Percentiles rank a stretch among this genome's conserved stretches.
Conservation (phyloP, 2,113 vertebrate genomes). For the Mobula hypostoma region DNA sequence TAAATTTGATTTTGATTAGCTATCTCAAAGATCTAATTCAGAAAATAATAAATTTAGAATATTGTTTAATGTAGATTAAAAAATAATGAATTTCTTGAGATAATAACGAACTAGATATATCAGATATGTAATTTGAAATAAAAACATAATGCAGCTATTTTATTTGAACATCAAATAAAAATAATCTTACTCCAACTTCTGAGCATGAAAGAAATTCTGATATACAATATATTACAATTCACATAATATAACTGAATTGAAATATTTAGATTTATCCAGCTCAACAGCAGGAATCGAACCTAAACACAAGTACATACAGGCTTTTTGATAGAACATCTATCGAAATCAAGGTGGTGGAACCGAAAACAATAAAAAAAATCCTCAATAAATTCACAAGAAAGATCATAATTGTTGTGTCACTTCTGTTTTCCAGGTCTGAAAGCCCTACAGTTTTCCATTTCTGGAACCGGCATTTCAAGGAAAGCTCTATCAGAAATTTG, state of each 20-base stretch:
- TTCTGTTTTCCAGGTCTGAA: neutral
- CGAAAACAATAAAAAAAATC: neutral
- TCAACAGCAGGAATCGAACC: neutral
- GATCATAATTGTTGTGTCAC: neutral
- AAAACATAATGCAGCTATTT: neutral
- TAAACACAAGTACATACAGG: neutral
- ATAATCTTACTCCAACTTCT: neutral
- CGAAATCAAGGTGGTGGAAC: neutral
- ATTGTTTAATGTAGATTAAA: neutral
- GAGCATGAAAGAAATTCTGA: neutral
- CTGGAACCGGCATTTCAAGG: neutral
- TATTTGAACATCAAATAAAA: neutral
- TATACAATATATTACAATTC: neutral
- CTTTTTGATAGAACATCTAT: neutral
- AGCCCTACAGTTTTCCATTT: neutral
- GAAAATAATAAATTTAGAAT: neutral
- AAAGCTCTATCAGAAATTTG: neutral
- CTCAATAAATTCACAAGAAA: neutral
- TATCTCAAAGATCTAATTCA: neutral
- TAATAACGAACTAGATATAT: neutral
- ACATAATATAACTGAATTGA: neutral
- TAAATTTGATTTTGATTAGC: constrained; percentile 9
- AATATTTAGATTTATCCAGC: neutral
- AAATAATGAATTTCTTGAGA: neutral
- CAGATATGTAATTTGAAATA: neutral